These are phyloP conservation scores for Dilophus febrilis DNA, from an alignment of 2,888 invertebrate species.

Conservation along the genomic window DNA sequence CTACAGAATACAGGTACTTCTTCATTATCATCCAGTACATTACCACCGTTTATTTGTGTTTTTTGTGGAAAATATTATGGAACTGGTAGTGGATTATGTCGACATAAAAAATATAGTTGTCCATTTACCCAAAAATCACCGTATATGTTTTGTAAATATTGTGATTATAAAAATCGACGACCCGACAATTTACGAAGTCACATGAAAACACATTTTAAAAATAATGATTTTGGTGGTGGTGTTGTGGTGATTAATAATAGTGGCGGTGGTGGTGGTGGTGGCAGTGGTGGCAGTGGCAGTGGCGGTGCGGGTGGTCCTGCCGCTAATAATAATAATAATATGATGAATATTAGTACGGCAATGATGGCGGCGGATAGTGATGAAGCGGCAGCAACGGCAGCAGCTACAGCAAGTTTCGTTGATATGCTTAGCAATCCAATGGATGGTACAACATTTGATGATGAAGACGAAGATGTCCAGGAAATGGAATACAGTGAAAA, in stretches of 20 bases:
- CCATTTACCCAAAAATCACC: conserved; percentile 2
- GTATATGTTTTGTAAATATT: conserved; percentile 1
- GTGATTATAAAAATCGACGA: neutral
- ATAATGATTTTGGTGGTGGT: no score
- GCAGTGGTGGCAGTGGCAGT: no score
- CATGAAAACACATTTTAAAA: conserved; percentile 1
- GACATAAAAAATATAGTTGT: conserved; percentile 4
- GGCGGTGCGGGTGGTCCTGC: no score
- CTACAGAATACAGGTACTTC: neutral
- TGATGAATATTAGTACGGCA: no score
- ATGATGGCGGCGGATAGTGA: no score
- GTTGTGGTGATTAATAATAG: no score
- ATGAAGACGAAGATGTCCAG: no score
- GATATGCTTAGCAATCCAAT: conserved; percentile 13
- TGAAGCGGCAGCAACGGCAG: conserved; percentile 1
- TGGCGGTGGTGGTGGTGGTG: no score
- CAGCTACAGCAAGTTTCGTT: conserved; percentile 6
- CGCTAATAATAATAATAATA: no score
- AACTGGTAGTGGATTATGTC: conserved; percentile 1
- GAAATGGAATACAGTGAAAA: no score
- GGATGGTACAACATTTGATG: no score
- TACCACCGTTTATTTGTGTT: conserved; percentile 1
- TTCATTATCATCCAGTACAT: neutral
- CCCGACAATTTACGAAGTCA: conserved; percentile 4
- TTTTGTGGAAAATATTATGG: conserved; percentile 4